phyloP scores from a whole-genome alignment of 2,888 invertebrate genomes.

The Drosophila limbata region DNA sequence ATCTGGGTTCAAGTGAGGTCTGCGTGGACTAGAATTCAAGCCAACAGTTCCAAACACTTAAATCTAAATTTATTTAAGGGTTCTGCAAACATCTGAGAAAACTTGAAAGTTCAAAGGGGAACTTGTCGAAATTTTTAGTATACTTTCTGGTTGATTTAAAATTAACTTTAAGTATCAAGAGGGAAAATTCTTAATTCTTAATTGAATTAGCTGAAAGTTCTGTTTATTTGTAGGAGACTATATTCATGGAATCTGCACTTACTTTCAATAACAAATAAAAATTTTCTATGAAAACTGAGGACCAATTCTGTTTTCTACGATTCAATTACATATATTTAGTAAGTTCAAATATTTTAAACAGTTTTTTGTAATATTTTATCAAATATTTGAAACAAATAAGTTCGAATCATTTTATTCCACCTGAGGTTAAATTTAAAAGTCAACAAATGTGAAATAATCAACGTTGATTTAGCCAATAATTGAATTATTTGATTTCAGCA shows the following conservation, averaged over 20 bases:
- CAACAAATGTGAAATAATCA: constrained; percentile 9
- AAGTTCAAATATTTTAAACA: too few species aligned
- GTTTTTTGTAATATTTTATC: not conserved
- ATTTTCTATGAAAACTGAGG: too few species aligned
- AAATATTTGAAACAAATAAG: not conserved
- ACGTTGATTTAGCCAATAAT: constrained; percentile 17
- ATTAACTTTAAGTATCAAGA: not conserved
- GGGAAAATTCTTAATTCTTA: not conserved
- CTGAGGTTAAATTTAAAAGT: not conserved
- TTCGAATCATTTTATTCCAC: not conserved
- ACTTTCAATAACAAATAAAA: too few species aligned
- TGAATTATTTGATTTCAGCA: constrained; percentile 25
- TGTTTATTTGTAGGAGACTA: too few species aligned
- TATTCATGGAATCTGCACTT: too few species aligned
- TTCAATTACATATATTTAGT: too few species aligned
- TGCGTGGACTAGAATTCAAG: not conserved
- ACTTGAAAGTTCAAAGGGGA: not conserved
- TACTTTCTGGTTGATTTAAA: not conserved
- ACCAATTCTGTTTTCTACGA: too few species aligned
- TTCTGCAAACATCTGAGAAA: not conserved
- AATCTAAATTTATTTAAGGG: not conserved
- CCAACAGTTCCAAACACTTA: not conserved
- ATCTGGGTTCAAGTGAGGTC: constrained; percentile 12
- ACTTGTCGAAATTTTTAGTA: not conserved
- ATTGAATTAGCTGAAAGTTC: too few species aligned